These are phyloP conservation scores for Phenganax stokvisi DNA, from an alignment of 92 coral and sea anemone species.

Conservation along the genomic window DNA sequence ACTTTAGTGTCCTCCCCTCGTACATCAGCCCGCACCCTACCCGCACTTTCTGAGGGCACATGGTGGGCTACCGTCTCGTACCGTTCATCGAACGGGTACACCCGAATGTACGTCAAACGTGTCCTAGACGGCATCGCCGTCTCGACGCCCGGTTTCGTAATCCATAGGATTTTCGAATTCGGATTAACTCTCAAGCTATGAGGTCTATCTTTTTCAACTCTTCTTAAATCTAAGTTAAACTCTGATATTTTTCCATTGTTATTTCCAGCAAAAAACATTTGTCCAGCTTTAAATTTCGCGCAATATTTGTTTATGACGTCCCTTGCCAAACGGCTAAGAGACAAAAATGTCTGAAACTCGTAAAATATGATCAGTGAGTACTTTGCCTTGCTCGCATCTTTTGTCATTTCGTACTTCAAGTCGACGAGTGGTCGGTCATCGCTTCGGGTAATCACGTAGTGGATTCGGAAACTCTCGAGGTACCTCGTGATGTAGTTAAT, in stretches of 20 bases:
- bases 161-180: slow-evolving; percentile 60
- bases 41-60: slow-evolving; percentile 41
- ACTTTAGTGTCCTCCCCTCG: slow-evolving; percentile 50
- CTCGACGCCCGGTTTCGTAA: slow-evolving; percentile 71
- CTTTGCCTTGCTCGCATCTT: slow-evolving; percentile 51
- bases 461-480: slow-evolving; percentile 73
- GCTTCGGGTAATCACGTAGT: slow-evolving; percentile 61
- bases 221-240: slow-evolving; percentile 60
- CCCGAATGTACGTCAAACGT: slow-evolving; percentile 63
- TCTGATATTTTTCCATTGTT: slow-evolving; percentile 67
- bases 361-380: slow-evolving; percentile 74
- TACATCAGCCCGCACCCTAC: slow-evolving; percentile 20
- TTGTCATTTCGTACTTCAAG: slow-evolving; percentile 52
- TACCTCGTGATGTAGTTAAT: slow-evolving; percentile 69
- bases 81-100: slow-evolving; percentile 53
- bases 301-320: slow-evolving; percentile 64
- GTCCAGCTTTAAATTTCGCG: slow-evolving; percentile 71
- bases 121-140: slow-evolving; percentile 64
- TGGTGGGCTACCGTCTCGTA: slow-evolving; percentile 81
- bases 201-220: slow-evolving; percentile 62
- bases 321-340: slow-evolving; percentile 66
- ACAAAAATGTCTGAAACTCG: slow-evolving; percentile 71
- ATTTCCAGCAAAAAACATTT: slow-evolving; percentile 69
- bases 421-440: slow-evolving; percentile 68
- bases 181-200: slow-evolving; percentile 60